These are phyloP conservation scores for Geococcyx californianus DNA, from an alignment of 2,113 vertebrate species.

Conservation along the genomic window DNA sequence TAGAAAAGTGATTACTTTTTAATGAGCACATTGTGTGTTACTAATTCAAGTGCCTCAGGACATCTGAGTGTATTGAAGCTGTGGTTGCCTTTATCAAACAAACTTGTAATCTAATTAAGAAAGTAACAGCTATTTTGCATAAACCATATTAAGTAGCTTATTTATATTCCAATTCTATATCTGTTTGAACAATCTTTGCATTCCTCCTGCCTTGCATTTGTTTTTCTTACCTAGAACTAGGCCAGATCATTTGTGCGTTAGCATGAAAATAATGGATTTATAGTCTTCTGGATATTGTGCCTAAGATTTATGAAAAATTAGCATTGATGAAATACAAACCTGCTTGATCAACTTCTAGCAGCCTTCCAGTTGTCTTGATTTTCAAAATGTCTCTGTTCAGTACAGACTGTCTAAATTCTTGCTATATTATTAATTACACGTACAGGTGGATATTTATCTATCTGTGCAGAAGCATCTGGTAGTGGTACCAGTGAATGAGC, in stretches of 20 bases:
- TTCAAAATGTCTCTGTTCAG: background rate
- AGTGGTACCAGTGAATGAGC: background rate
- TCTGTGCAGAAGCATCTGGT: background rate
- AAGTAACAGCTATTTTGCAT: conserved; percentile 41
- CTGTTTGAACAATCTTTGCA: background rate
- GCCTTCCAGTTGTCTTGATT: background rate
- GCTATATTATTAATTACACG: background rate
- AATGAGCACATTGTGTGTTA: background rate
- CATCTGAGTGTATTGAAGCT: background rate
- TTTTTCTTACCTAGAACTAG: background rate
- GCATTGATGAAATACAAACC: background rate
- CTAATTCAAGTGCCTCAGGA: conserved; percentile 32
- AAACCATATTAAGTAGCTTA: background rate
- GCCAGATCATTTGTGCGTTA: background rate
- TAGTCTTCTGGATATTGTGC: background rate
- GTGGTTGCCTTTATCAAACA: background rate
- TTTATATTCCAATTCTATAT: conserved; percentile 12
- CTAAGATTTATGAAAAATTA: background rate
- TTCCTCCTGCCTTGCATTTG: background rate
- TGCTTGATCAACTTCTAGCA: background rate
- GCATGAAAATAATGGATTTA: background rate
- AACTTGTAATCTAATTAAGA: conserved; percentile 25
- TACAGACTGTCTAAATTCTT: background rate
- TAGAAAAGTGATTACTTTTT: conserved; percentile 10
- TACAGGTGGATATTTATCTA: background rate